Base-by-base conservation (phyloP, 2,113 vertebrate species). In the Tautogolabrus adspersus region DNA sequence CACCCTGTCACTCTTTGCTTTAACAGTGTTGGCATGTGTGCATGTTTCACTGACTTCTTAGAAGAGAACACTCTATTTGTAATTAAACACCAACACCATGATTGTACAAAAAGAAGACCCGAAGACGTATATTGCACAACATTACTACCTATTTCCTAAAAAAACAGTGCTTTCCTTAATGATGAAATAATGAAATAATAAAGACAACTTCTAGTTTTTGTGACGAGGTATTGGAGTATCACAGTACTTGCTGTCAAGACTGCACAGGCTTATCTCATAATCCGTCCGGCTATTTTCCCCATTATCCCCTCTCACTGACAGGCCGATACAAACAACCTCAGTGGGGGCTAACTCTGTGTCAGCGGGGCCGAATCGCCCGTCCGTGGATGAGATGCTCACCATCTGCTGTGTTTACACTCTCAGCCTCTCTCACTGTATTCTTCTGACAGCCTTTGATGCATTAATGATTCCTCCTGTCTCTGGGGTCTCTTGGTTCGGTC, bases 361-460 rank as follows among this genome's bases (percentile, higher is more conserved):
- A 81, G 85, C 59, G 72, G 72, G 85, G 68, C 81, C 40, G 77
- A 66, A 87, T 74, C 54, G 16, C 47, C 80, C 66, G 15, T 71
- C 82, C 85, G 64, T 79, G 83, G 73, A 81, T 66, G 80, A 83
- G 81, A 77, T 79, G 54, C 87, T 65, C 26, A 1, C 79, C 88
- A 84, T 92, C 87, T 86, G 80, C 77, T 71, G 74, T 84, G 82
- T 89, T 87, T 88, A 84, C 70, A 88, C 85, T 88, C 73, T 76
- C 63, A 84, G 30, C 84, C 86, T 75, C 76, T 79, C 57, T 62
- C 54, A 72, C 69, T 52, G 65, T 87, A 79, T 81, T 85, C 74
- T 84, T 89, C 76, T 80, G 82, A 91, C 85, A 90, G 87, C 37
- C 82, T 90, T 88, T 90, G 87, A 89, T 90, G 87, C 89, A 83